phyloP scores from a whole-genome alignment of 2,797 vertebrate species.

The Poliocrania exsul region DNA sequence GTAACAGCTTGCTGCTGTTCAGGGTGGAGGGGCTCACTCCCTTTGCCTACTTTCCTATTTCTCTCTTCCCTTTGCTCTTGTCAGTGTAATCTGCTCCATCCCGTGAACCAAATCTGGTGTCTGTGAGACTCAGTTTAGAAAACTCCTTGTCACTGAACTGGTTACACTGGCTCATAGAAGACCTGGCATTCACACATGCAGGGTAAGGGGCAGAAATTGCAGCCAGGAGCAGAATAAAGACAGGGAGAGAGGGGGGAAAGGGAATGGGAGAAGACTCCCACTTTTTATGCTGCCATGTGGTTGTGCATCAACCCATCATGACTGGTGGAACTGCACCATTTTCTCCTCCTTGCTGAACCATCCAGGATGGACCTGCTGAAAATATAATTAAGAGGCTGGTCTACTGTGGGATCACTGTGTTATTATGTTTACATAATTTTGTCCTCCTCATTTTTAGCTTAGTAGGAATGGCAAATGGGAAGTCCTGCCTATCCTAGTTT shows the following conservation, averaged over 20 bases:
- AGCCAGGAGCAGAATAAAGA: not conserved
- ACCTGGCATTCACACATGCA: not conserved
- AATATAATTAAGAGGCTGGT: not conserved
- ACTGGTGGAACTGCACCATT: not conserved
- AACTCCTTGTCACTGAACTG: not conserved
- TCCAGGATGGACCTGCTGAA: not conserved
- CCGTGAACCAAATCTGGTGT: not conserved
- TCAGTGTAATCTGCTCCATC: not conserved
- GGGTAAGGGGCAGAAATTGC: not conserved
- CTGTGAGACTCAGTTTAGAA: not conserved
- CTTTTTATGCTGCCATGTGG: not conserved
- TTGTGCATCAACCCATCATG: fast-evolving
- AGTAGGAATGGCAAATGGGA: not conserved
- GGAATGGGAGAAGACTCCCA: not conserved
- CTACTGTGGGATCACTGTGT: not conserved
- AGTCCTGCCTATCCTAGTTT: not conserved
- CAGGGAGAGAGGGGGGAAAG: not conserved
- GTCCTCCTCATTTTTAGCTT: not conserved
- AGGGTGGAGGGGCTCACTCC: not conserved
- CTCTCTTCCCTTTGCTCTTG: not conserved
- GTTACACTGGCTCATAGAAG: not conserved
- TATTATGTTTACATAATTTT: not conserved
- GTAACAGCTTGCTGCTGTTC: not conserved
- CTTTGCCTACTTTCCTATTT: not conserved
- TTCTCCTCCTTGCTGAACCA: not conserved